These are phyloP conservation scores for Lichenostomus cassidix DNA, from an alignment of 2,113 vertebrate species.

Conservation along the genomic window DNA sequence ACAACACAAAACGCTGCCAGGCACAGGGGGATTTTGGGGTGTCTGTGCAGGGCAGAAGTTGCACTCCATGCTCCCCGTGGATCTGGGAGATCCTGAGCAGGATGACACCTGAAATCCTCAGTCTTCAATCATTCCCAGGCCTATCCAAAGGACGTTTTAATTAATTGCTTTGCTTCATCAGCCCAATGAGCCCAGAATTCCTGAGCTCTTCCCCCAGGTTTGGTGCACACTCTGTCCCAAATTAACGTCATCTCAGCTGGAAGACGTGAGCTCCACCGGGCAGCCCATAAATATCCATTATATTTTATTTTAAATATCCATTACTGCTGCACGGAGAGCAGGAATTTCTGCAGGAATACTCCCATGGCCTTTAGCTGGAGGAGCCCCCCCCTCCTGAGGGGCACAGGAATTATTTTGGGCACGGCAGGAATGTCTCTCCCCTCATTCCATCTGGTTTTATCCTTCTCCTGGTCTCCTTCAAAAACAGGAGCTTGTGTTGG, in stretches of 20 bases:
- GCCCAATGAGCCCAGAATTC: not conserved
- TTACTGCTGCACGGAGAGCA: not conserved
- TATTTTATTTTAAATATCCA: not conserved
- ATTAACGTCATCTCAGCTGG: not conserved
- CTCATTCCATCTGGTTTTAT: not conserved
- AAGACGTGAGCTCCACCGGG: not conserved
- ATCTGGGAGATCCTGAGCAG: not conserved
- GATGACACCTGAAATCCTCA: fast-evolving
- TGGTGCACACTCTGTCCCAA: not conserved
- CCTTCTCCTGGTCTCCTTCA: not conserved
- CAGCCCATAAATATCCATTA: not conserved
- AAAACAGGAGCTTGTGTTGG: not conserved
- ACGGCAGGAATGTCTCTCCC: not conserved
- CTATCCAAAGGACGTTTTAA: fast-evolving
- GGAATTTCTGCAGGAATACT: not conserved
- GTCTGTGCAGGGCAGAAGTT: not conserved
- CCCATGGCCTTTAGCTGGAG: not conserved
- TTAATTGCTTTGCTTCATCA: fast-evolving
- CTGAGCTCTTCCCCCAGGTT: fast-evolving
- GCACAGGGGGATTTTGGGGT: not conserved
- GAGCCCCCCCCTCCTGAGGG: not conserved
- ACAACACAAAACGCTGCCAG: not conserved
- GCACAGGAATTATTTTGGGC: fast-evolving
- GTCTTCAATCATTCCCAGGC: fast-evolving
- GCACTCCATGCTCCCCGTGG: fast-evolving